Conservation (phyloP, 2,888 invertebrate species). For the Callyntrura sp. region DNA sequence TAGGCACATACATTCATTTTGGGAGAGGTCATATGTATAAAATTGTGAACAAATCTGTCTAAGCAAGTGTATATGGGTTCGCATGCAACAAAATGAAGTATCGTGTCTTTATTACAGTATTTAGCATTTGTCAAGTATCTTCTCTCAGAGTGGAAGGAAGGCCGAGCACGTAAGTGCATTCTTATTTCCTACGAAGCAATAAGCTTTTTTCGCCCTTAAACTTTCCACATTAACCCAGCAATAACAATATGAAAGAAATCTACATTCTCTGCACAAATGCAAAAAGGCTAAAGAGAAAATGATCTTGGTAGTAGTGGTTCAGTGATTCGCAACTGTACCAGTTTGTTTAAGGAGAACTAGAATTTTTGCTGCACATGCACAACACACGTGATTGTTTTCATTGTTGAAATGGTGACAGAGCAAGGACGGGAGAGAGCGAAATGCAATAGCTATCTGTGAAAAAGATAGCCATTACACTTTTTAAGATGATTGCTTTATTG, state of each 20-base stretch:
- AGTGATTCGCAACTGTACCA: not conserved
- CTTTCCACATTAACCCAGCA: constrained; percentile 36
- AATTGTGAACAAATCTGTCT: not conserved
- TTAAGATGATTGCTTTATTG: not conserved
- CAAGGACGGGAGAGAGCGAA: not conserved
- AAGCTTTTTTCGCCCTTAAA: constrained; percentile 27
- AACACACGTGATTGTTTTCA: not conserved
- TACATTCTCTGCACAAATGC: constrained; percentile 28
- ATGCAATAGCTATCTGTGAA: too few species aligned
- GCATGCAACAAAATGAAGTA: constrained; percentile 20
- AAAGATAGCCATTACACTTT: not conserved
- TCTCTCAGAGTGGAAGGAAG: not conserved
- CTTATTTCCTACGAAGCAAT: not conserved
- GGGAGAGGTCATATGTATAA: not conserved
- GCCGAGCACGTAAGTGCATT: not conserved
- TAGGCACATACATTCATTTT: not conserved
- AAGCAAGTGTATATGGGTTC: not conserved
- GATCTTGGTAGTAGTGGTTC: not conserved
- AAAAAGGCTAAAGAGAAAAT: constrained; percentile 23
- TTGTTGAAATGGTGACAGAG: not conserved
- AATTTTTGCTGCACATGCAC: constrained; percentile 38
- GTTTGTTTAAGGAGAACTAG: not conserved
- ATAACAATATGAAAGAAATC: not conserved
- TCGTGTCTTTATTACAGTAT: constrained; percentile 9
- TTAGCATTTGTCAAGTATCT: constrained; percentile 23